These are phyloP conservation scores for Antheraea pernyi DNA, from an alignment of 1,140 invertebrate genomes.

Conservation along the genomic window DNA sequence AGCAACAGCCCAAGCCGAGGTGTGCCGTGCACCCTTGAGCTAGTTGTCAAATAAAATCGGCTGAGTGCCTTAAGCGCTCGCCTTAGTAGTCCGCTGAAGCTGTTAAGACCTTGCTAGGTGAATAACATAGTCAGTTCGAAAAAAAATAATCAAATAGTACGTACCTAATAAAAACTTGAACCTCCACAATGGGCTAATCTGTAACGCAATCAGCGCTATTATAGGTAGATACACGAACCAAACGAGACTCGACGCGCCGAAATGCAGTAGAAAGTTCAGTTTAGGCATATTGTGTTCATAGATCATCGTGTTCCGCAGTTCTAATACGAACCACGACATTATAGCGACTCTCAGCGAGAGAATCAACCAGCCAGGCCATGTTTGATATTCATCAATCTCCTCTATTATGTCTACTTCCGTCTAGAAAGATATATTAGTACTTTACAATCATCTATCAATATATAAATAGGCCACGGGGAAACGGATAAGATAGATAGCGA, in stretches of 20 bases:
- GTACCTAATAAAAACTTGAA: conserved; percentile 95
- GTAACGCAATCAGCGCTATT: conserved; percentile 94
- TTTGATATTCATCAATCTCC: conserved; percentile 98
- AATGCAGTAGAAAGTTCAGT: conserved; percentile 95
- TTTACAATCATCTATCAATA: too few relatives aligned
- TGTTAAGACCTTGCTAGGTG: too few relatives aligned
- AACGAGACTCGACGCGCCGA: conserved; percentile 97
- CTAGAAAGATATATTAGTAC: too few relatives aligned
- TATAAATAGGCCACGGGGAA: too few relatives aligned
- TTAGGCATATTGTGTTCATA: conserved; percentile 95
- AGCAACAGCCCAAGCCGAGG: too few relatives aligned
- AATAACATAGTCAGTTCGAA: too few relatives aligned
- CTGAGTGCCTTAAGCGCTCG: too few relatives aligned
- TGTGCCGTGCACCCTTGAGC: too few relatives aligned
- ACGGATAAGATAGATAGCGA: too few relatives aligned
- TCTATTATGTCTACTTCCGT: conserved; percentile 97
- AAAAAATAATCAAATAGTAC: conserved; percentile 42
- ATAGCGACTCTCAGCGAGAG: conserved; percentile 92
- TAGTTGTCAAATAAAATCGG: too few relatives aligned
- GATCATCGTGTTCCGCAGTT: conserved; percentile 94
- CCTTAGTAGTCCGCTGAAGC: too few relatives aligned
- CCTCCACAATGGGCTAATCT: conserved; percentile 96
- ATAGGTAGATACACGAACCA: conserved; percentile 99
- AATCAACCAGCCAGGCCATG: conserved; percentile 97
- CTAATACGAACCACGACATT: conserved; percentile 97